Base-by-base conservation (phyloP, 1,140 invertebrate genomes). In the Macrostomum lignano region DNA sequence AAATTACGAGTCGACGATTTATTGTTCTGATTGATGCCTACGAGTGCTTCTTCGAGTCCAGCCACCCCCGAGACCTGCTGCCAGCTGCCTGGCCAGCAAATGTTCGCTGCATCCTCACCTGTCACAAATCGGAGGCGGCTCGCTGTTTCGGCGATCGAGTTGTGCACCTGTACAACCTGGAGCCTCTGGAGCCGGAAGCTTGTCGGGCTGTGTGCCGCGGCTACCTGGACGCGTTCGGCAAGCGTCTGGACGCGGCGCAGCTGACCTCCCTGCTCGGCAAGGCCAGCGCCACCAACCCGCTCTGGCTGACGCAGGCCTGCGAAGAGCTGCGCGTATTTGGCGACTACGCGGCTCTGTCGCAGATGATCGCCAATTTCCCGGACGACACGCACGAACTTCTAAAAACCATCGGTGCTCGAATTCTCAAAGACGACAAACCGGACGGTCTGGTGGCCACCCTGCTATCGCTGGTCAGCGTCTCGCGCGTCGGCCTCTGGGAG, bases 241-340 rank as follows among this genome's bases (percentile, higher is more conserved):
- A 52, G 51, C 48, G 38, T 43, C 38, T 57, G 17, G 47, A 51
- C 25, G 11, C 25, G 3, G 38, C 40, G 2, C 51, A 55, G 38
- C 31, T 54, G 35, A 37, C 40, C 2, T 17, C 35, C 7, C 36
- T 57, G 10, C 13, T 52, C 11, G 29, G 39, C 1, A 40, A 46
- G 1, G 41, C 40, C 13, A 39, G 41, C 26, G 37, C 43, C n/a
- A 30, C 44, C 15, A 46, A 39, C 38, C 52, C 54, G 3, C 23
- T 55, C 4, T 57, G 54, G 54, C 38, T 57, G 33, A 39, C 33
- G 13, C 30, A 48, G 7, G 43, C 51, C 13, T 46, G 44, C 33
- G 47, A 57, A 24, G 51, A 55, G 35, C 39, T 57, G 17, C 38
- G 54, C 10, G 35, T 52, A 6, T 51, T 53, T 43, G 54, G 54